Base-by-base conservation (phyloP, 2,113 vertebrate species). In the Burhinus bistriatus region DNA sequence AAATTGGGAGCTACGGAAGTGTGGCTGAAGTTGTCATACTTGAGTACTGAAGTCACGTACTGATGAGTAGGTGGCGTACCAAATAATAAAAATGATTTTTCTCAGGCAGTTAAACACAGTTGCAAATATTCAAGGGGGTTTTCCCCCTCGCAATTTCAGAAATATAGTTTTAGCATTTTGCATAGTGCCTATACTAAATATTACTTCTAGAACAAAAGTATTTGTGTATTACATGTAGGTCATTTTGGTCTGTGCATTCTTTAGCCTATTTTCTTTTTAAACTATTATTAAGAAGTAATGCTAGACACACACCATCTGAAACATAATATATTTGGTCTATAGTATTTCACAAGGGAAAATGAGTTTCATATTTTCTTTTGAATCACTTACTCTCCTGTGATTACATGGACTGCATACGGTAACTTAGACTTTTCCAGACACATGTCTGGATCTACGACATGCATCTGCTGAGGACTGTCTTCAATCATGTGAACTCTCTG, bases 11-110 rank as follows among this genome's bases (percentile, higher is more conserved):
- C 36, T 42, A 29, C 3, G 15, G 32, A 77, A 85, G 21, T 22
- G 25, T 97, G 83, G 86, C 76, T 93, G 78, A 89, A 88, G 80
- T 85, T 75, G 51, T 55, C 91, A 77, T 91, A 42, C n/a, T 73
- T 94, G 42, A 89, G 73, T 70, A 91, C 54, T 87, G 87, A 95
- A 68, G 47, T 93, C 55, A 51, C 6, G 29, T 44, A 11, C 45
- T 52, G 71, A 71, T 58, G 36, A 85, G 40, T 80, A 59, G 47
- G 61, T 93, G 83, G 54, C 25, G 12, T 51, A 76, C 36, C 52
- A 75, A 82, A 54, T n/a, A 76, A 77, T 77, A 81, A 75, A 62
- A 88, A 42, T 12, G 18, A 29, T 73, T 95, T 95, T 32, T 81
- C 11, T 36, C 52, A 76, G 64, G 49, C 25, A 58, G n/a, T 65